phyloP scores from a whole-genome alignment of 2,888 invertebrate genomes.

The Anticlea derivata region DNA sequence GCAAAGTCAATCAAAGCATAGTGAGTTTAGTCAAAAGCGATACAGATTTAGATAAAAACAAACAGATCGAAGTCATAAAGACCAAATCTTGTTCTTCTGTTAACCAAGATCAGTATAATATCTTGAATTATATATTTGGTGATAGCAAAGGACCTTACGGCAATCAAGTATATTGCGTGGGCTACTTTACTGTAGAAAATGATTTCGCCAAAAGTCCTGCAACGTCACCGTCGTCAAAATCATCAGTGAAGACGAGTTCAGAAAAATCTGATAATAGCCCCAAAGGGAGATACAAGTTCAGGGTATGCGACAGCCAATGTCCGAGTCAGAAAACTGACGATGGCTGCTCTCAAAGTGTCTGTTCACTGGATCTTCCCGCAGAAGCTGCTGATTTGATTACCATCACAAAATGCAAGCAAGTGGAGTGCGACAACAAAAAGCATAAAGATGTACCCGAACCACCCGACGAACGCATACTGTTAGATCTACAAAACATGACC shows the following conservation, averaged over 20 bases:
- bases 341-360: slow-evolving; percentile 43
- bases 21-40: slow-evolving; percentile 49
- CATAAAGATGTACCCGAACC: slow-evolving; percentile 45
- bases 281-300: slow-evolving; percentile 41
- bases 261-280: slow-evolving; percentile 30
- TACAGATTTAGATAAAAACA: slow-evolving; percentile 37
- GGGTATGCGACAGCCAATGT: slow-evolving; percentile 49
- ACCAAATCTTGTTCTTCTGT: slow-evolving; percentile 54
- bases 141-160: slow-evolving; percentile 44
- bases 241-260: slow-evolving; percentile 36
- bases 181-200: slow-evolving; percentile 65
- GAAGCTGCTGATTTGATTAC: slow-evolving; percentile 44
- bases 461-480: slow-evolving; percentile 52
- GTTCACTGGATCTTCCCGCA: slow-evolving; percentile 51
- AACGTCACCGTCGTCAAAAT: slow-evolving; percentile 24
- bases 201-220: slow-evolving; percentile 35
- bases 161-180: slow-evolving; percentile 61
- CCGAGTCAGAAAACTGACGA: slow-evolving; percentile 31
- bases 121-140: slow-evolving; percentile 63
- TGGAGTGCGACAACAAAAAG: slow-evolving; percentile 50
- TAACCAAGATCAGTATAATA: slow-evolving; percentile 42
- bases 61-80: slow-evolving; percentile 39
- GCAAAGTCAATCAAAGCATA: slow-evolving; percentile 21
- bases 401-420: slow-evolving; percentile 54
- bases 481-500: slow-evolving; percentile 50